Evolutionary conservation across 2,797 vertebrate genomes (phyloP).

Genomic region (Halcyon chelicuti): DNA sequence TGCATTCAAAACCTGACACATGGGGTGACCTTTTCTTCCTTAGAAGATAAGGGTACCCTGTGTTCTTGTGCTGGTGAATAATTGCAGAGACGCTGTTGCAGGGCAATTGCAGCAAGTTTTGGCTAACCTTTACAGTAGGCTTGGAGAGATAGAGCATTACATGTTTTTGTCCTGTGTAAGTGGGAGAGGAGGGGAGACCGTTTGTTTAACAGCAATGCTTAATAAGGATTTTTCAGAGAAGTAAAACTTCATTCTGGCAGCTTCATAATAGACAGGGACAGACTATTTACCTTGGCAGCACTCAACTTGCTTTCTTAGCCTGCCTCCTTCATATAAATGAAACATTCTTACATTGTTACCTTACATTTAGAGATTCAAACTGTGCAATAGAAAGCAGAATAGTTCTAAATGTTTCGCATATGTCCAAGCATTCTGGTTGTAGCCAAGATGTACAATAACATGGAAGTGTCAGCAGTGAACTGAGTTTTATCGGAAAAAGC

Average conservation of each 20-base stretch:
- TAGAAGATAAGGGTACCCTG: constrained; percentile 51
- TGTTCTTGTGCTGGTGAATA: constrained; percentile 63
- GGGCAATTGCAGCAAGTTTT: constrained; percentile 54
- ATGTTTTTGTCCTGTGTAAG: constrained; percentile 42
- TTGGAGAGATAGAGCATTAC: constrained; percentile 35
- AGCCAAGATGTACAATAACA: not conserved
- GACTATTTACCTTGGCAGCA: constrained; percentile 35
- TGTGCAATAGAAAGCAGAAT: not conserved
- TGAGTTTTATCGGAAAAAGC: not conserved
- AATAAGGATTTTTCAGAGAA: constrained; percentile 51
- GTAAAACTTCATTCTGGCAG: constrained; percentile 17
- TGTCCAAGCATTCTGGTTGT: not conserved
- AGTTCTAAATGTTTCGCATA: not conserved
- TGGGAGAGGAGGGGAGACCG: not conserved
- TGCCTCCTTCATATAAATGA: not conserved
- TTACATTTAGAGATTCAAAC: not conserved
- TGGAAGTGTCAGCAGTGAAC: not conserved
- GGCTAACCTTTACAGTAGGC: constrained; percentile 58
- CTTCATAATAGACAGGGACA: constrained; percentile 1
- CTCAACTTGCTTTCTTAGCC: not conserved
- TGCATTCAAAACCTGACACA: constrained; percentile 39
- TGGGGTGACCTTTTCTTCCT: constrained; percentile 50
- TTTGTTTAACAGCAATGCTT: constrained; percentile 22
- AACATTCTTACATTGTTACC: not conserved
- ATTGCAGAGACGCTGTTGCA: constrained; percentile 47